Base-by-base conservation (phyloP, 2,888 invertebrate species). In the Corbicula japonica region DNA sequence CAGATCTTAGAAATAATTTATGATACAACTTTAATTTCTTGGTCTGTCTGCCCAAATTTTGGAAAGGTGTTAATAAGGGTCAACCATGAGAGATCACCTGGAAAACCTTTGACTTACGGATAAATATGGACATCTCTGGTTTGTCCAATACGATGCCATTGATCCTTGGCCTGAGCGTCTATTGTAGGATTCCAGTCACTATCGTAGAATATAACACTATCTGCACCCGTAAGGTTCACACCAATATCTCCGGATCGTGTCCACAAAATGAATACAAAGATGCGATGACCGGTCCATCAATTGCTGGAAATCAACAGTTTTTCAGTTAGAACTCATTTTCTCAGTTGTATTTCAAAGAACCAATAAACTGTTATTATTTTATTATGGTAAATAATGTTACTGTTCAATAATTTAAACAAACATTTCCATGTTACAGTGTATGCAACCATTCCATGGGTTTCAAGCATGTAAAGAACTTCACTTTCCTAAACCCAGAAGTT, bases 151-250 rank as follows among this genome's bases (percentile, higher is more conserved):
- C 99, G 96, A 95, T 99, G 99, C 94, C 99, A 99, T 88, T 93
- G 80, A 76, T 95, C 95, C 87, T 95, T 95, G 46, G 95, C 95
- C 93, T 98, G 98, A 79, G 99, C 99, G 95, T 99, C 99, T 98
- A 99, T 99, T 5, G 99, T 99, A 63, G 99, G 99, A 95, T 99
- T 99, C 99, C 99, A 99, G 94, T 99, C 99, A 81, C 98, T 98
- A 95, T 99, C 99, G 94, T 99, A 99, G 95, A 99, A 99, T 93
- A 99, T 97, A 87, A 99, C 99, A 89, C 98, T 98, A 94, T 99
- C 99, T 54, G 99, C 99, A 85, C 99, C 99, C 38, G 99, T 99
- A 87, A 99, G 95, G 95, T 99, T 99, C 61, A 99, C 97, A 70
- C 99, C 99, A 56, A 99, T 96, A 90, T 99, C 99, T 90, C 99